Evolutionary conservation across 2,797 vertebrate genomes (phyloP), one percentile per base, ranked within the genome.

Genomic region (Myotis daubentonii): DNA sequence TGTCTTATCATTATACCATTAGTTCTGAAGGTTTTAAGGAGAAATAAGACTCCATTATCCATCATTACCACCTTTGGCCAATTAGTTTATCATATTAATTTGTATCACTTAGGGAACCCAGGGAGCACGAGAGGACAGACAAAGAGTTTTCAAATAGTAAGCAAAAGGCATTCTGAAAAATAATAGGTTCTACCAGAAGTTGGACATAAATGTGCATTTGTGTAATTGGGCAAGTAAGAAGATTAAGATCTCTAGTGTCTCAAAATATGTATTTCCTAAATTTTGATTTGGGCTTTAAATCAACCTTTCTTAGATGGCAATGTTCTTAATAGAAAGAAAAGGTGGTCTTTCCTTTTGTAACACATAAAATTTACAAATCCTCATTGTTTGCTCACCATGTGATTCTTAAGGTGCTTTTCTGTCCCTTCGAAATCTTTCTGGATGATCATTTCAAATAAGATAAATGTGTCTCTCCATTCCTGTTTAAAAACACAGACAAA

Each of bases 11-110:
- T 53, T 68, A 86, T 92, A 72, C 2, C n/a, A 17, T 36, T 91
- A 81, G 25, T 87, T 33, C 28, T 84, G 85, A 89, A 93, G 16
- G 4, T 94, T 89, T 97, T 89, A 76, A 93, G 30, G 38, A 82
- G 28, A 87, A 92, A 93, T 57, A 75, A 41, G 5, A 89, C 20
- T 90, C 25, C 15, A 92, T 72, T 83, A 79, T 71, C 22, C n/a
- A 89, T 55, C 28, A 51, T 92, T 92, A 84, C 20, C 19, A 84
- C 25, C 3, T 53, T 68, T 75, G 17, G 25, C 8, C 23, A 92
- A 33, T 74, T 74, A 88, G 13, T n/a, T 86, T 57, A 30, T 78
- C 33, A 68, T 62, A 79, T 80, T 87, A 89, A 76, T 70, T 94
- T 92, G 51, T 94, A 19, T 83, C 85, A 23, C 65, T 88, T 80